phyloP scores from a whole-genome alignment of 1,140 invertebrate species.

The Drosophila trapezifrons region DNA sequence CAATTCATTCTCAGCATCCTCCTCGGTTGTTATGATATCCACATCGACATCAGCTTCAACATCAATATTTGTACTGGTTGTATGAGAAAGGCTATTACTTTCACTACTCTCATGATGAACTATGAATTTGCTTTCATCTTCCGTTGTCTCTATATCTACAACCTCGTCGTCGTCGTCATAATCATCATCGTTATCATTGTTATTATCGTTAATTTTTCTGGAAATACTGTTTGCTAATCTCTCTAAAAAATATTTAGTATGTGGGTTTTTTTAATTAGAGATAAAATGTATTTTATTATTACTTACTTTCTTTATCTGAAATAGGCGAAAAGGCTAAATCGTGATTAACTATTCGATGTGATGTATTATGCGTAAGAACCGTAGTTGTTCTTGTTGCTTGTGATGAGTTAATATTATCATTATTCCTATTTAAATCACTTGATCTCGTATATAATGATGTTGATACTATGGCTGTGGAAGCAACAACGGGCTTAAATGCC shows the following conservation, averaged over 20 bases:
- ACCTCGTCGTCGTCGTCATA: constrained; percentile 86
- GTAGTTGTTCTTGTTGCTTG: constrained; percentile 85
- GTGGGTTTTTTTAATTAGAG: background rate
- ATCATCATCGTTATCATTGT: constrained; percentile 83
- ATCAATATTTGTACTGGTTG: constrained; percentile 55
- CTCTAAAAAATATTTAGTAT: constrained; percentile 2
- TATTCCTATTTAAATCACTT: constrained; percentile 54
- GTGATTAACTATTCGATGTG: constrained; percentile 23
- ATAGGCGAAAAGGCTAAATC: constrained; percentile 30
- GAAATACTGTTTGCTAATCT: background rate
- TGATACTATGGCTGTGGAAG: constrained; percentile 61
- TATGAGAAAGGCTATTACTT: constrained; percentile 31
- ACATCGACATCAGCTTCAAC: constrained; percentile 60
- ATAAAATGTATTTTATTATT: background rate
- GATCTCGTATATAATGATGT: constrained; percentile 63
- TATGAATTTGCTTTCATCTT: constrained; percentile 82
- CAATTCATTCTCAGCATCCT: constrained; percentile 53
- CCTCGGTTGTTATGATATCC: constrained; percentile 55
- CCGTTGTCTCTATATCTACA: constrained; percentile 87
- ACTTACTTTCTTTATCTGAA: constrained; percentile 32
- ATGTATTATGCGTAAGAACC: constrained; percentile 60
- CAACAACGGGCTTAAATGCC: constrained; percentile 88
- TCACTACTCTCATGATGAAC: constrained; percentile 41
- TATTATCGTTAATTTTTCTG: constrained; percentile 3
- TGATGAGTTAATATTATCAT: constrained; percentile 49